Evolutionary conservation across 2,888 invertebrate species (phyloP).

Genomic region (Gonocerus acuteangulatus): DNA sequence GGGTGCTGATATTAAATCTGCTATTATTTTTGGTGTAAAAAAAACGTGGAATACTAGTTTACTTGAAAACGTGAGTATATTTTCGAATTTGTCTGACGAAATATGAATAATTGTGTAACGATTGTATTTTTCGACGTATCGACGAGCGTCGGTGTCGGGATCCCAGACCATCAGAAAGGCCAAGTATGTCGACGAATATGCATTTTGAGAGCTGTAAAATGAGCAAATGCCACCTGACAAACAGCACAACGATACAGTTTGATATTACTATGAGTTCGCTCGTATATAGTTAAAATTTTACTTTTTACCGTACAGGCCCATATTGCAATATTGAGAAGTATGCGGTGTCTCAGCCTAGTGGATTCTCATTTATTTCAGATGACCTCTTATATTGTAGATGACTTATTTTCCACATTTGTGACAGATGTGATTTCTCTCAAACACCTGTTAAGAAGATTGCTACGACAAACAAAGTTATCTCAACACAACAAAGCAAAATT

Average conservation of each 20-base stretch:
- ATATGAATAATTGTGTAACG: too few relatives aligned
- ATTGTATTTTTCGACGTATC: too few relatives aligned
- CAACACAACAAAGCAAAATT: constrained; percentile 64
- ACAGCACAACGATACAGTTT: constrained; percentile 75
- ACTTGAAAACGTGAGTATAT: too few relatives aligned
- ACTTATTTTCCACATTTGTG: constrained; percentile 73
- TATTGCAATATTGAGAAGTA: constrained; percentile 68
- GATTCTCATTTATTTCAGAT: constrained; percentile 72
- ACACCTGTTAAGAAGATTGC: constrained; percentile 56
- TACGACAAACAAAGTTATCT: constrained; percentile 59
- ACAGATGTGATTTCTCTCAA: constrained; percentile 68
- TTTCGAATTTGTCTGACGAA: too few relatives aligned
- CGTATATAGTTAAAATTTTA: constrained; percentile 74
- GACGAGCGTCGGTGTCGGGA: too few relatives aligned
- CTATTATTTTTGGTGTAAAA: too few relatives aligned
- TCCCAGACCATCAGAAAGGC: too few relatives aligned
- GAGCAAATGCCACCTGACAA: constrained; percentile 69
- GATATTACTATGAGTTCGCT: constrained; percentile 75
- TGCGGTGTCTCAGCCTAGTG: constrained; percentile 70
- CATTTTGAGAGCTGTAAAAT: constrained; percentile 77
- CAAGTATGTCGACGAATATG: constrained; percentile 78
- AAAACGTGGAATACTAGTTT: too few relatives aligned
- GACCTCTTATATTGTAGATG: constrained; percentile 73
- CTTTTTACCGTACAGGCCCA: constrained; percentile 74
- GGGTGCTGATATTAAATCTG: too few relatives aligned